Percentiles rank a stretch among this genome's conserved stretches.
These are phyloP conservation scores for Nephrotoma guestfalica DNA, from an alignment of 2,888 invertebrate species.

Conservation along the genomic window DNA sequence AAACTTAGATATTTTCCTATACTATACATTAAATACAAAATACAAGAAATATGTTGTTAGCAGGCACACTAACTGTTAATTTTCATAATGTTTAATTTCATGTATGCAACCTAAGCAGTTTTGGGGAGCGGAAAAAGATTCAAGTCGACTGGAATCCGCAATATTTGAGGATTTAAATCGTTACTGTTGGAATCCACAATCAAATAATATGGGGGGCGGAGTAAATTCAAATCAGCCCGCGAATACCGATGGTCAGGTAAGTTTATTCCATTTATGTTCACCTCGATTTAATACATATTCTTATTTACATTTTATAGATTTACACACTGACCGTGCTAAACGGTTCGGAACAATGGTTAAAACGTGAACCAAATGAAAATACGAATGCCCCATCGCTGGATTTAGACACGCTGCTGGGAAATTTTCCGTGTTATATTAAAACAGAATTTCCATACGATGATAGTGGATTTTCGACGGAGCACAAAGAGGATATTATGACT, in stretches of 20 bases:
- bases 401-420: conserved; percentile 66
- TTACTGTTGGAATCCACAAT: conserved; percentile 62
- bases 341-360: conserved; percentile 52
- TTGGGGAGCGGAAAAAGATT: conserved; percentile 42
- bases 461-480: conserved; percentile 55
- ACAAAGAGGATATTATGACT: conserved; percentile 38
- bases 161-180: conserved; percentile 75
- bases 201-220: conserved; percentile 6
- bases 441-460: conserved; percentile 67
- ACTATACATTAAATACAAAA: not conserved
- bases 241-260: conserved; percentile 50
- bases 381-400: conserved; percentile 48
- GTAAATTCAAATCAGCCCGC: conserved; percentile 2
- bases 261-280: no score
- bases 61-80: not conserved
- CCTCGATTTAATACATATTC: no score
- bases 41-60: not conserved
- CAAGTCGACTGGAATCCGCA: conserved; percentile 54
- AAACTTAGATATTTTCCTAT: not conserved
- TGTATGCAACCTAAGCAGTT: conserved; percentile 19
- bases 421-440: conserved; percentile 52
- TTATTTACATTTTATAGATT: conserved; percentile 40
- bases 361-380: conserved; percentile 41
- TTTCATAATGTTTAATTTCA: not conserved
- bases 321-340: conserved; percentile 78